phyloP scores from a whole-genome alignment of 2,113 vertebrate species.

The Eurystomus gularis region DNA sequence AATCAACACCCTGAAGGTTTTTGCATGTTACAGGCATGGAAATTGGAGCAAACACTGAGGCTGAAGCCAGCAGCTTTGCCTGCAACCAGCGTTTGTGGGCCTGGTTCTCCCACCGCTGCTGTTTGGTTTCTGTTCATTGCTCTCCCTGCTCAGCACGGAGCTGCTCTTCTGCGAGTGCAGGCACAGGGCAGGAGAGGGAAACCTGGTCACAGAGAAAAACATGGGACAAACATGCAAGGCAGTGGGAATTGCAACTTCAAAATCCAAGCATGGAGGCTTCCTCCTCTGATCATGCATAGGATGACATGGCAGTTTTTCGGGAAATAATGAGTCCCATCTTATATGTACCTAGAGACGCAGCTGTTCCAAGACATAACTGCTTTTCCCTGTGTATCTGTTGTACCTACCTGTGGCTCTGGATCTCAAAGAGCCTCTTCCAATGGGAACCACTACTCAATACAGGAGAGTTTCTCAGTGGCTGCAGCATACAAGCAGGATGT shows the following conservation, averaged over 20 bases:
- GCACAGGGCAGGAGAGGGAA: neutral
- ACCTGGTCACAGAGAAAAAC: neutral
- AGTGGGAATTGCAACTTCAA: neutral
- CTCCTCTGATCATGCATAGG: neutral
- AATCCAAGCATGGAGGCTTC: neutral
- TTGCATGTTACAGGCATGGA: neutral
- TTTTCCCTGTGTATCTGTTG: neutral
- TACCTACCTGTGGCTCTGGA: neutral
- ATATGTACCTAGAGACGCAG: neutral
- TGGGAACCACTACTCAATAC: neutral
- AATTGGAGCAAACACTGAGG: neutral
- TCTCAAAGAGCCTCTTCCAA: neutral
- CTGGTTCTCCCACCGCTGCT: neutral
- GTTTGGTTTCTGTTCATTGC: neutral
- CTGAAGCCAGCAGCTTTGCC: neutral
- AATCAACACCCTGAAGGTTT: neutral
- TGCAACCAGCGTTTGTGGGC: neutral
- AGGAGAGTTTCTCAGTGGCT: neutral
- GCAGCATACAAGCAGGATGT: neutral
- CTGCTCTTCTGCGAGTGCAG: rapidly evolving
- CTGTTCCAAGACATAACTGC: neutral
- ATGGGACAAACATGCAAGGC: rapidly evolving
- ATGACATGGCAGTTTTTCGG: neutral
- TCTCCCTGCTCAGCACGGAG: neutral
- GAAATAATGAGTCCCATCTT: neutral